Percentiles rank a stretch among this genome's conserved stretches.
Evolutionary conservation across 2,113 vertebrate genomes (phyloP).

Genomic region (Syngnathus typhle): DNA sequence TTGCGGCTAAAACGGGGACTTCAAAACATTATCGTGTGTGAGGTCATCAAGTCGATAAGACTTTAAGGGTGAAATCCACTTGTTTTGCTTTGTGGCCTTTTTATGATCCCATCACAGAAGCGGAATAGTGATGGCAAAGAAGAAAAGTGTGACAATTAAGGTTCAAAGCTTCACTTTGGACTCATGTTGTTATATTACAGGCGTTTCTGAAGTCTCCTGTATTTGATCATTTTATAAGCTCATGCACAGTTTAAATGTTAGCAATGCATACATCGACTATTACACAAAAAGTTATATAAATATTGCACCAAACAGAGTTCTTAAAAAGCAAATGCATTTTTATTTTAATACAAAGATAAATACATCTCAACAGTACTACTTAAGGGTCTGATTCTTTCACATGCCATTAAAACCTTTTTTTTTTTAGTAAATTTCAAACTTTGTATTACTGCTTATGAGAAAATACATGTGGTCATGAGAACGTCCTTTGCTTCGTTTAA

Average conservation of each 20-base stretch:
- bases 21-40: neutral
- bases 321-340: too few relatives aligned
- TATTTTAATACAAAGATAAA: too few relatives aligned
- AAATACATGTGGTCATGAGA: neutral
- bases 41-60: neutral
- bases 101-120: neutral
- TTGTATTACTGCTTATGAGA: neutral
- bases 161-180: neutral
- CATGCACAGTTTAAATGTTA: too few relatives aligned
- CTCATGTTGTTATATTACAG: neutral
- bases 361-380: too few relatives aligned
- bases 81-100: neutral
- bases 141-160: neutral
- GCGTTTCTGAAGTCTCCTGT: neutral
- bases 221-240: too few relatives aligned
- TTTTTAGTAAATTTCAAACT: too few relatives aligned
- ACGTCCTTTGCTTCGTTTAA: constrained; percentile 41
- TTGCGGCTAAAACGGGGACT: neutral
- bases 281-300: too few relatives aligned
- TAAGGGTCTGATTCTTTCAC: too few relatives aligned
- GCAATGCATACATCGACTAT: too few relatives aligned
- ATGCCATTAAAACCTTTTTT: too few relatives aligned
- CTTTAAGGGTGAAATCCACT: neutral
- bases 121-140: neutral
- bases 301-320: too few relatives aligned